These are phyloP conservation scores for Drosophila helvetica DNA, from an alignment of 2,888 invertebrate genomes.

Conservation along the genomic window DNA sequence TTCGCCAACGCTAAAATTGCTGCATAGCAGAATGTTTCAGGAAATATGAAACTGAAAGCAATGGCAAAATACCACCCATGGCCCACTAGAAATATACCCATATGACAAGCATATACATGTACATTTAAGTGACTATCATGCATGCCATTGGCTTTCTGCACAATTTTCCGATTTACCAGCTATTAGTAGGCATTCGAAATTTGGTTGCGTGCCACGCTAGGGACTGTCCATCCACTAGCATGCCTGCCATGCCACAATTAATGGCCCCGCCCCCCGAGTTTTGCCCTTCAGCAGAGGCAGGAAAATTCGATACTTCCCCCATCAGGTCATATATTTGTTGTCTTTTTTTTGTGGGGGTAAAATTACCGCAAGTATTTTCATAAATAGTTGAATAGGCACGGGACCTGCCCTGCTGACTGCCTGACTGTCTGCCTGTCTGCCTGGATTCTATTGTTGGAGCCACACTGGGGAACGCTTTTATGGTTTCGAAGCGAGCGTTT, in stretches of 20 bases:
- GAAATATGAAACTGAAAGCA: neutral
- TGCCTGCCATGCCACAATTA: conserved; percentile 22
- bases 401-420: neutral
- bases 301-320: conserved; percentile 27
- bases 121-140: neutral
- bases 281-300: conserved; percentile 4
- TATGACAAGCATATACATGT: neutral
- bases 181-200: conserved; percentile 48
- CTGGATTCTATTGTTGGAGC: conserved; percentile 20
- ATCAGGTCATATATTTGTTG: conserved; percentile 17
- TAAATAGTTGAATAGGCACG: conserved; percentile 70
- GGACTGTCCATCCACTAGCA: conserved; percentile 9
- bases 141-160: conserved; percentile 26
- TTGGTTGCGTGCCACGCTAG: conserved; percentile 31
- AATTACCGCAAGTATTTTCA: conserved; percentile 75
- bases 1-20: neutral
- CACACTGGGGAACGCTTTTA: conserved; percentile 34
- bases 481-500: conserved; percentile 31
- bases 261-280: conserved; percentile 40
- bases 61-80: neutral
- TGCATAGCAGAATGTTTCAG: neutral
- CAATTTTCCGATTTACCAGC: conserved; percentile 48
- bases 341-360: conserved; percentile 24
- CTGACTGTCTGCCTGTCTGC: neutral
- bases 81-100: conserved; percentile 8